These are phyloP conservation scores for Cochlearius cochlearius DNA, from an alignment of 2,113 vertebrate species.

Conservation along the genomic window DNA sequence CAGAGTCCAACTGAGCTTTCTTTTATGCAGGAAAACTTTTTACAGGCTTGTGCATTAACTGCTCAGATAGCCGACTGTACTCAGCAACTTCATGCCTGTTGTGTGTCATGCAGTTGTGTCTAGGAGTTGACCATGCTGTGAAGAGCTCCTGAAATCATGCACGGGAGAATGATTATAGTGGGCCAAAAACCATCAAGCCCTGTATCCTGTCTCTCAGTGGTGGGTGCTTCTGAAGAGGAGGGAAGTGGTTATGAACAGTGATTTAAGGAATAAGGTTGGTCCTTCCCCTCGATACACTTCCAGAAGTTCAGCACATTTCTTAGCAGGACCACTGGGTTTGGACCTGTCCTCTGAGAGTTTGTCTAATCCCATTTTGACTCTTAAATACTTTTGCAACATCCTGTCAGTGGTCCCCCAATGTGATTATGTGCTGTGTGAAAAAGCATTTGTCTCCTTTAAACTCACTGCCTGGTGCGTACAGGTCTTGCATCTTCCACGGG, in stretches of 20 bases:
- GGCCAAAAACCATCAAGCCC: background rate
- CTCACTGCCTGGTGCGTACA: background rate
- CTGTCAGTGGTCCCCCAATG: background rate
- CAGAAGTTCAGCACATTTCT: background rate
- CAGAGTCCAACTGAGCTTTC: background rate
- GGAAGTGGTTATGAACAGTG: background rate
- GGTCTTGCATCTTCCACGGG: background rate
- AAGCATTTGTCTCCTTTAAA: background rate
- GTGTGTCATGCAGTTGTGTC: background rate
- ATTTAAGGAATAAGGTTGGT: background rate
- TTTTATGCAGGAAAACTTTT: background rate
- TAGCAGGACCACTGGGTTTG: background rate
- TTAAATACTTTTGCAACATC: background rate
- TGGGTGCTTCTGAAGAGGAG: background rate
- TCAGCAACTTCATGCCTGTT: background rate
- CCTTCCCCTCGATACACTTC: fast-evolving
- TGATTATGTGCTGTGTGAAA: background rate
- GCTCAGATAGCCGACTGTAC: background rate
- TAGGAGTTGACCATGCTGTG: background rate
- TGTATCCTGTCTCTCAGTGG: background rate
- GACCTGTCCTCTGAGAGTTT: background rate
- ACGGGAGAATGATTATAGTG: no score
- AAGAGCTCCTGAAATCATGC: background rate
- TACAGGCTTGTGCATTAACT: background rate
- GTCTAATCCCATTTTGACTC: background rate